These are phyloP conservation scores for Heliconius nattereri DNA, from an alignment of 1,140 invertebrate species.

Conservation along the genomic window DNA sequence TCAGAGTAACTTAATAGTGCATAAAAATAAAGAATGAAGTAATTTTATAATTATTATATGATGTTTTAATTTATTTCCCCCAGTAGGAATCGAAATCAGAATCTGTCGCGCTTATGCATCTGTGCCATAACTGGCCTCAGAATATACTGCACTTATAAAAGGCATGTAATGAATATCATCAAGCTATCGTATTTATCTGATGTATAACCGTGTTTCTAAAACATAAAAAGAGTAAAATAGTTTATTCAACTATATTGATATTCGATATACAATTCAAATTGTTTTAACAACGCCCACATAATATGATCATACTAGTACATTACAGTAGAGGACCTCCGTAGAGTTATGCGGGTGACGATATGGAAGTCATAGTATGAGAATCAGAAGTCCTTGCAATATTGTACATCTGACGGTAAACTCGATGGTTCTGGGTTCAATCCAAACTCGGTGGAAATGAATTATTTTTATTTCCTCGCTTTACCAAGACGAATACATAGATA, in stretches of 20 bases:
- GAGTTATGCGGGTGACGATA: constrained; percentile 6
- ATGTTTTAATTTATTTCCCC: too few species aligned
- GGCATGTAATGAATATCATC: background rate
- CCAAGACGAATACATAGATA: too few species aligned
- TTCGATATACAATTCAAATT: background rate
- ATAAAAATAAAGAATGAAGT: too few species aligned
- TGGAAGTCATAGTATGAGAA: background rate
- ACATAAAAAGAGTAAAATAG: background rate
- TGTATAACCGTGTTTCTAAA: background rate
- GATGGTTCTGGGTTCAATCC: too few species aligned
- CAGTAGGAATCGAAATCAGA: too few species aligned
- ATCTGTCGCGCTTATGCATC: too few species aligned
- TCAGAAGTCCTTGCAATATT: background rate
- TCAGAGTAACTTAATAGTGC: too few species aligned
- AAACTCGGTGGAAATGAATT: too few species aligned
- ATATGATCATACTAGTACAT: background rate
- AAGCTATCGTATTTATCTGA: background rate
- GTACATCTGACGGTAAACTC: too few species aligned
- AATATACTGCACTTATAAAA: background rate
- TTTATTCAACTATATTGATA: background rate
- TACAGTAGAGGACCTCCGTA: background rate
- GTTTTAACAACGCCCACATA: background rate
- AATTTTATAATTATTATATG: too few species aligned
- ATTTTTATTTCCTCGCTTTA: too few species aligned
- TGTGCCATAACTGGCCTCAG: too few species aligned